A percentile compares a stretch with the other conserved stretches of the same genome.
These are phyloP conservation scores for Oligia latruncula DNA, from an alignment of 2,888 invertebrate species.

Conservation along the genomic window DNA sequence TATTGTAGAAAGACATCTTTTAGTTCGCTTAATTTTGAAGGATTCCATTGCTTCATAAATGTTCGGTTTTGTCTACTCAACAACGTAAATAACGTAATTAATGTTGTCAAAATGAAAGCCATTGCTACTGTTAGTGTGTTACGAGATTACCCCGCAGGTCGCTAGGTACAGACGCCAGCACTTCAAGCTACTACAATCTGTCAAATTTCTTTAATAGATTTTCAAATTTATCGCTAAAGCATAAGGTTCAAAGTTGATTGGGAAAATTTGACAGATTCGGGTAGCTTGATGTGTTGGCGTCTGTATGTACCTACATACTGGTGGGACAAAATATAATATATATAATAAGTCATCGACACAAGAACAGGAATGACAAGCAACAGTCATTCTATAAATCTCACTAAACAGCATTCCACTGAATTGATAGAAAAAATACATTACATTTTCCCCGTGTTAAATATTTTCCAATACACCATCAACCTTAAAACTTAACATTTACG, in stretches of 20 bases:
- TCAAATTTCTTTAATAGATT: too few species aligned
- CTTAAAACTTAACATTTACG: constrained; percentile 7
- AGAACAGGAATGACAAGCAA: not conserved
- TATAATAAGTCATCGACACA: not conserved
- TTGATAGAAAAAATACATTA: not conserved
- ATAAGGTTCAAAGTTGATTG: too few species aligned
- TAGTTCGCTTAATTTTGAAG: not conserved
- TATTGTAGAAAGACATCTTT: not conserved
- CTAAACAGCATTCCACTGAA: not conserved
- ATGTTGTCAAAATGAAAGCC: not conserved
- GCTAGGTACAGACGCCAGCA: too few species aligned
- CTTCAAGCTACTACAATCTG: too few species aligned
- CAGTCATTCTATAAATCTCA: not conserved
- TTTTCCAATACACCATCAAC: constrained; percentile 18
- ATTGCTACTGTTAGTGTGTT: not conserved
- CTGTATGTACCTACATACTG: not conserved
- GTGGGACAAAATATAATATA: not conserved
- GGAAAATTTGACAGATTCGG: too few species aligned
- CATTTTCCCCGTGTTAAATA: constrained; percentile 16
- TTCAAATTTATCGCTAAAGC: too few species aligned
- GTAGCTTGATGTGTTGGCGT: too few species aligned
- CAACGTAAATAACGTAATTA: not conserved
- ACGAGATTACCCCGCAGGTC: not conserved
- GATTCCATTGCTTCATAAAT: not conserved
- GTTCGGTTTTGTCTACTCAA: not conserved